These are phyloP conservation scores for Arenaria interpres DNA, from an alignment of 2,113 vertebrate genomes.

Conservation along the genomic window DNA sequence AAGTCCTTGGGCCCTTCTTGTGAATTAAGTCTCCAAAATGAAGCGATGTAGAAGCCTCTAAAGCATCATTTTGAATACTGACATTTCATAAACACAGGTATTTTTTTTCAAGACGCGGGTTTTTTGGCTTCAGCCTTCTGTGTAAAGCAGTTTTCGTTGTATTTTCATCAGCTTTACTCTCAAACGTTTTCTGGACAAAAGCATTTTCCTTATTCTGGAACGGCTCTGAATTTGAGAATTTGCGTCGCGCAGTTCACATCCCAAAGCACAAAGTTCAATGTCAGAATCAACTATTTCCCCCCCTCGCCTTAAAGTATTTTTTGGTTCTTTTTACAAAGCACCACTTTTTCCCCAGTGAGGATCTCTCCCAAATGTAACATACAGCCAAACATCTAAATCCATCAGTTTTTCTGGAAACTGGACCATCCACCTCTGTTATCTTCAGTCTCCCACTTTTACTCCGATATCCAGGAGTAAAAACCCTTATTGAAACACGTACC, in stretches of 20 bases:
- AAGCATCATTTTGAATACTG: not conserved
- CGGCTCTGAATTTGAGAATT: not conserved
- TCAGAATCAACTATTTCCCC: not conserved
- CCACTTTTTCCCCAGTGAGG: not conserved
- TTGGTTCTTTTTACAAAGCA: not conserved
- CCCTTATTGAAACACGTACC: accelerated
- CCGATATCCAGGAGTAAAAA: not conserved
- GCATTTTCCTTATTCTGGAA: not conserved
- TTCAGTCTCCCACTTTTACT: too few relatives aligned
- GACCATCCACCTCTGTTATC: not conserved
- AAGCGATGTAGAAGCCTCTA: not conserved
- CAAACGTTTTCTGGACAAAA: not conserved
- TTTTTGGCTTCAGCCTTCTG: not conserved
- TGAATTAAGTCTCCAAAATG: not conserved
- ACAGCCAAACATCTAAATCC: not conserved
- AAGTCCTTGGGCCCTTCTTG: not conserved
- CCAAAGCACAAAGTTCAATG: not conserved
- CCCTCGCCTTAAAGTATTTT: not conserved
- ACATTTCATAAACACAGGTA: not conserved
- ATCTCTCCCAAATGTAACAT: not conserved
- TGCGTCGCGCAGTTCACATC: accelerated
- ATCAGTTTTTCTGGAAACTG: not conserved
- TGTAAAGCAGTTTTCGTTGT: not conserved
- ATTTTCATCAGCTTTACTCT: not conserved
- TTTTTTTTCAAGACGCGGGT: not conserved